Evolutionary conservation across 2,113 vertebrate species (phyloP).

Genomic region (Choloepus hoffmanni): DNA sequence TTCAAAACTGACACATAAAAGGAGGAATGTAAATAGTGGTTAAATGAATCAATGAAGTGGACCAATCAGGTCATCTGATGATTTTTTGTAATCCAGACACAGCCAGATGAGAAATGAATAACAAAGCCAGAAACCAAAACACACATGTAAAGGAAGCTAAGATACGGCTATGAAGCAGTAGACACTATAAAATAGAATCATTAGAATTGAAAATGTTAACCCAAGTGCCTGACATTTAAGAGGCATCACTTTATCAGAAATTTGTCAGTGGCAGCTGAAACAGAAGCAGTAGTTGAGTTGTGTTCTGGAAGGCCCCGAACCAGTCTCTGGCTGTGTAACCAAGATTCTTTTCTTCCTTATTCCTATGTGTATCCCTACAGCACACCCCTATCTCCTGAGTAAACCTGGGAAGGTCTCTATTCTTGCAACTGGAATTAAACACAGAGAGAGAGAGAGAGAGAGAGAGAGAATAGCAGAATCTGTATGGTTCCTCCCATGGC

Average conservation of each 20-base stretch:
- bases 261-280: neutral
- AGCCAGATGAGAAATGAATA: neutral
- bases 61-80: neutral
- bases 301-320: neutral
- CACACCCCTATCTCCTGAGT: neutral
- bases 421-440: constrained; percentile 4
- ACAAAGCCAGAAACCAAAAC: neutral
- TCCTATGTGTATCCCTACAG: neutral
- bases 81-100: neutral
- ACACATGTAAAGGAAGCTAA: neutral
- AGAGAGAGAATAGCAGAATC: neutral
- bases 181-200: neutral
- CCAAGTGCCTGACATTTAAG: neutral
- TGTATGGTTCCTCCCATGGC: neutral
- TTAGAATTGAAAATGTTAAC: neutral
- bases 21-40: neutral
- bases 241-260: neutral
- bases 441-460: too few relatives aligned
- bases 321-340: neutral
- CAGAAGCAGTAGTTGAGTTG: neutral
- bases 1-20: neutral
- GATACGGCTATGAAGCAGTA: neutral
- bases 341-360: neutral
- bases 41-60: neutral
- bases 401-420: neutral